These are phyloP conservation scores for Rhinoraja longicauda DNA, from an alignment of 2,797 vertebrate species.

Conservation along the genomic window DNA sequence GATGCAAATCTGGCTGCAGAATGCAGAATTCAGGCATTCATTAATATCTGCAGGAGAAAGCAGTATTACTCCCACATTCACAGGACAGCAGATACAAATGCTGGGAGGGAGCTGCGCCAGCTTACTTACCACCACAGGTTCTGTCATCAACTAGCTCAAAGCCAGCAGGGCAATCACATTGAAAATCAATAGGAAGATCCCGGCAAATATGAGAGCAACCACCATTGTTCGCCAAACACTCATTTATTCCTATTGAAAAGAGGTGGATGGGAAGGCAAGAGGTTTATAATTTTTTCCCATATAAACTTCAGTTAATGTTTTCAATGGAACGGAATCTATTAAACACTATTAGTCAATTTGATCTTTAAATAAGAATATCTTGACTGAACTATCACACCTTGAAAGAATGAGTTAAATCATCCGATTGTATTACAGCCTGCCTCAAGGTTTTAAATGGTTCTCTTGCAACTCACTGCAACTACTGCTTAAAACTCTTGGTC, in stretches of 20 bases:
- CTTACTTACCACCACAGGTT: slow-evolving; percentile 80
- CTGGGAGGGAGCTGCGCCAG: not conserved
- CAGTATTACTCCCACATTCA: not conserved
- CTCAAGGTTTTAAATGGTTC: too few relatives aligned
- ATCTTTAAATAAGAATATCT: too few relatives aligned
- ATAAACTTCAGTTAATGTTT: too few relatives aligned
- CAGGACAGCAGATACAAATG: not conserved
- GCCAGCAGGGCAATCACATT: slow-evolving; percentile 88
- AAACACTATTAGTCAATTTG: too few relatives aligned
- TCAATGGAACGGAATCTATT: too few relatives aligned
- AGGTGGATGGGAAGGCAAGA: not conserved
- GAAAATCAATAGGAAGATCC: slow-evolving; percentile 80
- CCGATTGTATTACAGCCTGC: too few relatives aligned
- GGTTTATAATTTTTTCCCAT: too few relatives aligned
- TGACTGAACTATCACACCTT: too few relatives aligned
- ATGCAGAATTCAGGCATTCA: slow-evolving; percentile 89
- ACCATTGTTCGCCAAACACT: slow-evolving; percentile 90
- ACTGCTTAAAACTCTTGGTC: too few relatives aligned
- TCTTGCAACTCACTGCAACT: too few relatives aligned
- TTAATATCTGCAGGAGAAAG: slow-evolving; percentile 75
- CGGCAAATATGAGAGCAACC: slow-evolving; percentile 95
- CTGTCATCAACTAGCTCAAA: slow-evolving; percentile 87
- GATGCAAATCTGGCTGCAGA: slow-evolving; percentile 97
- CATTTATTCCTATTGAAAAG: slow-evolving; percentile 71
- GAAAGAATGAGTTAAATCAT: too few relatives aligned